Base-by-base conservation (phyloP, 2,113 vertebrate species). In the Copsychus sechellarum region DNA sequence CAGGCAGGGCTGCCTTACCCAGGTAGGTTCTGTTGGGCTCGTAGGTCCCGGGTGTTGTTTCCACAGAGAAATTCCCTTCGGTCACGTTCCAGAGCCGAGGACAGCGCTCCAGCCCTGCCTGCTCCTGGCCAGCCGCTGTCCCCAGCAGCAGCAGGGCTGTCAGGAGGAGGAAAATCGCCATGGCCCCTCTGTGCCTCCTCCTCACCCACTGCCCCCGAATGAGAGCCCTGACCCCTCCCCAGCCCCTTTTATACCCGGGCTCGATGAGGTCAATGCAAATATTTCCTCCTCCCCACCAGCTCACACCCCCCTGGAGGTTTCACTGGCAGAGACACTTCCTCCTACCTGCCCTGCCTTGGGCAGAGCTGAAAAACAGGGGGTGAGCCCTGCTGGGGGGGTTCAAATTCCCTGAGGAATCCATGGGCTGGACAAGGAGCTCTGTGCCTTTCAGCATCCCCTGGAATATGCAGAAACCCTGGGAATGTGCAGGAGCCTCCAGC, bases 251-350 rank as follows among this genome's bases (percentile, higher is more conserved):
- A 93, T 95, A 53, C 8, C 24, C 45, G 0, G 1, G 12, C 43
- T 4, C 8, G 62, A 80, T 93, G 85, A 82, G 92, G 78, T 86
- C 34, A 90, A 90, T 91, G 95, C 95, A 94, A 83, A 81, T 88
- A 24, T 29, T 26, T 47, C 29, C 47, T 58, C 90, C 56, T 72
- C 88, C 80, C 84, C n/a, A 13, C 58, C 82, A 88, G 82, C 81
- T 96, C 78, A 54, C 95, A 84, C 96, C 95, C 87, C 38, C 7
- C n/a, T 40, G 89, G 72, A 86, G 93, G 95, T 78, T 96, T 97
- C 94, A 91, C 19, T 56, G 16, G 5, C 43, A 28, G 58, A 91
- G 74, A 82, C 28, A 45, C 57, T 88, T 91, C 90, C 86, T 92
- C 51, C 85, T 81, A 51, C 92, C 84, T 92, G 74, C 78, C 62